Evolutionary conservation across 2,113 vertebrate genomes (phyloP).

Genomic region (Mastomys coucha): DNA sequence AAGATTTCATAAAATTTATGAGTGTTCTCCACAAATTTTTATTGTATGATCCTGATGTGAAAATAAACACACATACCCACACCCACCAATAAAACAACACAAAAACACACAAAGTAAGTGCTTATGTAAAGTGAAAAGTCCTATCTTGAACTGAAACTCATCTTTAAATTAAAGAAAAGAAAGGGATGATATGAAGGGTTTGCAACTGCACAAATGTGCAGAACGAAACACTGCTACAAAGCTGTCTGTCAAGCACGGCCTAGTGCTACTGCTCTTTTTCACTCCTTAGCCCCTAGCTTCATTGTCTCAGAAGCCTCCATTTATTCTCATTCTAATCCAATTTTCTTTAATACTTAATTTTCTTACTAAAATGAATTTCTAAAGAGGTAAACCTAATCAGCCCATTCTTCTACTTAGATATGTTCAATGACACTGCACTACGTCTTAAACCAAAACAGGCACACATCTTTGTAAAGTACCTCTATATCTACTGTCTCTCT

Average conservation of each 20-base stretch:
- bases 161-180: conserved; percentile 53
- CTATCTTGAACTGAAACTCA: conserved; percentile 42
- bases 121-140: conserved; percentile 56
- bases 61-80: not conserved
- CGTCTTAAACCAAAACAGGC: not conserved
- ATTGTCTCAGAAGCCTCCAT: not conserved
- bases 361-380: not conserved
- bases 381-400: not conserved
- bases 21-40: conserved; percentile 62
- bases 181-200: not conserved
- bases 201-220: not conserved
- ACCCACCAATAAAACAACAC: not conserved
- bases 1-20: conserved; percentile 77
- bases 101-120: conserved; percentile 64
- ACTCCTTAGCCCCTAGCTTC: not conserved
- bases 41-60: conserved; percentile 72
- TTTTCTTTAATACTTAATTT: conserved; percentile 37
- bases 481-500: not conserved
- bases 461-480: not conserved
- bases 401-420: not conserved
- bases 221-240: accelerated
- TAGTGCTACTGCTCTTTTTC: not conserved
- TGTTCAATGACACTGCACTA: not conserved
- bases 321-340: not conserved
- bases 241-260: not conserved